phyloP scores from a whole-genome alignment of 2,888 invertebrate genomes.

The Reticulitermes lucifugus region DNA sequence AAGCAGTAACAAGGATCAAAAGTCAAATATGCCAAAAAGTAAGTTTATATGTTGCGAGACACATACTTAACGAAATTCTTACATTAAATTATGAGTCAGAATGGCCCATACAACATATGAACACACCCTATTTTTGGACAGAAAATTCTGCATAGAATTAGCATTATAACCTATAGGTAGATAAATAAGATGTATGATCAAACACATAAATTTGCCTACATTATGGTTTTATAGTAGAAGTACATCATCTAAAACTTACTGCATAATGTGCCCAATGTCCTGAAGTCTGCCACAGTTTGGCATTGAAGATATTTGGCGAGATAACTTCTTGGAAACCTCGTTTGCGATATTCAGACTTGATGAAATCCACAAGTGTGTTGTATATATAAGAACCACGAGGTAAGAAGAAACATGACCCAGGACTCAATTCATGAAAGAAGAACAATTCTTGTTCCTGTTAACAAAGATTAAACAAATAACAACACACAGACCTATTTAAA shows the following conservation, averaged over 20 bases:
- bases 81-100: too few relatives aligned
- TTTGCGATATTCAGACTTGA: conserved; percentile 86
- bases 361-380: conserved; percentile 90
- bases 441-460: conserved; percentile 94
- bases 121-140: too few relatives aligned
- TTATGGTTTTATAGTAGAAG: too few relatives aligned
- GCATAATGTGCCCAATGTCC: conserved; percentile 99
- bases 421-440: conserved; percentile 98
- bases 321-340: conserved; percentile 96
- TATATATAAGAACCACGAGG: conserved; percentile 97
- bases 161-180: too few relatives aligned
- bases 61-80: too few relatives aligned
- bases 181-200: too few relatives aligned
- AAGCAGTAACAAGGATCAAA: too few relatives aligned
- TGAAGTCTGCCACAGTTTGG: conserved; percentile 96
- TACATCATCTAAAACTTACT: conserved; percentile 62
- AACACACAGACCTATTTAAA: neutral
- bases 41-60: too few relatives aligned
- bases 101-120: too few relatives aligned
- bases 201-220: too few relatives aligned
- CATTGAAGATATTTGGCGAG: conserved; percentile 95
- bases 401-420: conserved; percentile 98
- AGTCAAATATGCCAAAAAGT: too few relatives aligned
- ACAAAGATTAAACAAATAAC: conserved; percentile 27
- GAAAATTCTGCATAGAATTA: too few relatives aligned